phyloP scores from a whole-genome alignment of 64 coral and sea anemone genomes.

The Montipora cactus region DNA sequence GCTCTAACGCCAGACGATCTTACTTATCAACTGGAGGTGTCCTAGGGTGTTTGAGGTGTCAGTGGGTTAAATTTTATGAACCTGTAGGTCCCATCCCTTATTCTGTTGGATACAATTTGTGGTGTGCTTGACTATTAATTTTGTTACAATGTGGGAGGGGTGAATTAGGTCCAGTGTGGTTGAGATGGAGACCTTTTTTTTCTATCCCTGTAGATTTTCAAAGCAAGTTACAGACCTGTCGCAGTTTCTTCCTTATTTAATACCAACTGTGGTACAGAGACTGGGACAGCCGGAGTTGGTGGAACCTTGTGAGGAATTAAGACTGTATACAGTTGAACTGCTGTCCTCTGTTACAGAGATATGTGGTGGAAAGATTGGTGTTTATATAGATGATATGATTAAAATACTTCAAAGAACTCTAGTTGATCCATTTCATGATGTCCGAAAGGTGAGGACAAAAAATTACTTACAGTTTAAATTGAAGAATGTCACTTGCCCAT shows the following conservation, averaged over 20 bases:
- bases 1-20: too few species aligned
- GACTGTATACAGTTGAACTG: conserved; percentile 76
- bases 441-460: conserved; percentile 79
- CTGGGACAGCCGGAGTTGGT: conserved; percentile 89
- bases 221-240: conserved; percentile 73
- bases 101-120: too few species aligned
- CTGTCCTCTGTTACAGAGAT: conserved; percentile 66
- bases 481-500: not conserved
- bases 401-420: conserved; percentile 93
- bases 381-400: conserved; percentile 94
- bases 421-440: conserved; percentile 97
- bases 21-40: too few species aligned
- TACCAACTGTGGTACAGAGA: conserved; percentile 85
- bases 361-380: conserved; percentile 74
- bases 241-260: conserved; percentile 88
- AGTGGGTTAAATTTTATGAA: too few species aligned
- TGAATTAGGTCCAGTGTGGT: too few species aligned
- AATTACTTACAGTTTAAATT: not conserved
- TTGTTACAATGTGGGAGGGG: too few species aligned
- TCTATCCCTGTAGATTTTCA: conserved; percentile 65
- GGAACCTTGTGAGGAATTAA: conserved; percentile 93
- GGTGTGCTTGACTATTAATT: too few species aligned
- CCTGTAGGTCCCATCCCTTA: too few species aligned
- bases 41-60: too few species aligned
- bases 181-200: not conserved